These are phyloP conservation scores for Cyanoliseus patagonus DNA, from an alignment of 2,113 vertebrate genomes.

Conservation along the genomic window DNA sequence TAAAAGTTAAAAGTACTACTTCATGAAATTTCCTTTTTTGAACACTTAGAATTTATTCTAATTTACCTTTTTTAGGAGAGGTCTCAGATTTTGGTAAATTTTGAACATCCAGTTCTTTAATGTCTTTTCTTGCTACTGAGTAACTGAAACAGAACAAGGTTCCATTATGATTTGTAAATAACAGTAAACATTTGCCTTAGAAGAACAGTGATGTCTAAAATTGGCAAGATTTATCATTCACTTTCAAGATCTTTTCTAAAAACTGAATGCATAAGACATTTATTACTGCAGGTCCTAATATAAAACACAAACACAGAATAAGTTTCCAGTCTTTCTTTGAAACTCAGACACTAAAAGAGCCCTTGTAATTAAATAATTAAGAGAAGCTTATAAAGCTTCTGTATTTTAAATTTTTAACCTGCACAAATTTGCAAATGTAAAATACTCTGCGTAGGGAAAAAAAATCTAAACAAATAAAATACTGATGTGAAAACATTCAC, in stretches of 20 bases:
- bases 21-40: background rate
- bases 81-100: constrained; percentile 79
- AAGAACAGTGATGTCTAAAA: background rate
- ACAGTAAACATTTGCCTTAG: background rate
- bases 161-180: background rate
- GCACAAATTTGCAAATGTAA: background rate
- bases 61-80: constrained; percentile 84
- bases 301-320: background rate
- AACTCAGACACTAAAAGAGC: background rate
- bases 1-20: background rate
- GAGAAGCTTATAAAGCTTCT: background rate
- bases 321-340: background rate
- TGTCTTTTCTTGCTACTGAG: constrained; percentile 87
- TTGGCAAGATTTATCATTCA: background rate
- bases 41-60: background rate
- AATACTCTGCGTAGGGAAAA: background rate
- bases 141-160: constrained; percentile 74
- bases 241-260: background rate
- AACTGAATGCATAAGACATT: background rate
- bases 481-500: background rate
- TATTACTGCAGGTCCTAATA: background rate
- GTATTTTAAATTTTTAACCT: background rate
- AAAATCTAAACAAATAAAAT: background rate
- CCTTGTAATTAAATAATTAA: background rate
- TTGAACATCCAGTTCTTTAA: constrained; percentile 80